Evolutionary conservation across 2,113 vertebrate genomes (phyloP).

Genomic region (Tapirus terrestris): DNA sequence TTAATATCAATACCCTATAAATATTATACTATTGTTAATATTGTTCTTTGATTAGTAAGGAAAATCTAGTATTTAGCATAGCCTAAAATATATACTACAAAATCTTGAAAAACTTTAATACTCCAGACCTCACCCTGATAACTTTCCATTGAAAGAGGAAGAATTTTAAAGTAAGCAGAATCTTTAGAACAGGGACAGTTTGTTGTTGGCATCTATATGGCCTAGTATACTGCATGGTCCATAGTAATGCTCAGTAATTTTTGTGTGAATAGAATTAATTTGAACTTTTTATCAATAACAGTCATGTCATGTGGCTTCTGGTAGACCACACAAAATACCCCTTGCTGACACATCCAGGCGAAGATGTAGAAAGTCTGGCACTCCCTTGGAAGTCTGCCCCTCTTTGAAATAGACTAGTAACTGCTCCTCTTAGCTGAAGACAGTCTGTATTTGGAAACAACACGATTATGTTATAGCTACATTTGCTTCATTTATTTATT

Average conservation of each 20-base stretch:
- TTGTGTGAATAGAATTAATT: not conserved
- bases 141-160: not conserved
- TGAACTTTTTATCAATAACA: not conserved
- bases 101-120: not conserved
- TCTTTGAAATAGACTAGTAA: not conserved
- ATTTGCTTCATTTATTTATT: not conserved
- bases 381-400: not conserved
- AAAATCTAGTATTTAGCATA: not conserved
- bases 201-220: not conserved
- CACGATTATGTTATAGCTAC: accelerated
- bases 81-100: not conserved
- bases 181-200: not conserved
- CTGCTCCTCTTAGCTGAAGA: not conserved
- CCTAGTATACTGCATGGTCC: too few species aligned
- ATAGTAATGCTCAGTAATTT: not conserved
- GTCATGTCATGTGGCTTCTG: not conserved
- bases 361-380: accelerated
- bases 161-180: not conserved
- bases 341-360: not conserved
- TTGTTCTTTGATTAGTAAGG: not conserved
- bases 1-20: not conserved
- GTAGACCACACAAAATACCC: not conserved
- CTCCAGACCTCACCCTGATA: not conserved
- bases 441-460: not conserved
- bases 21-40: not conserved